A percentile compares a stretch with the other conserved stretches of the same genome.
phyloP scores from a whole-genome alignment of 2,888 invertebrate genomes.

The Tachina lurida region DNA sequence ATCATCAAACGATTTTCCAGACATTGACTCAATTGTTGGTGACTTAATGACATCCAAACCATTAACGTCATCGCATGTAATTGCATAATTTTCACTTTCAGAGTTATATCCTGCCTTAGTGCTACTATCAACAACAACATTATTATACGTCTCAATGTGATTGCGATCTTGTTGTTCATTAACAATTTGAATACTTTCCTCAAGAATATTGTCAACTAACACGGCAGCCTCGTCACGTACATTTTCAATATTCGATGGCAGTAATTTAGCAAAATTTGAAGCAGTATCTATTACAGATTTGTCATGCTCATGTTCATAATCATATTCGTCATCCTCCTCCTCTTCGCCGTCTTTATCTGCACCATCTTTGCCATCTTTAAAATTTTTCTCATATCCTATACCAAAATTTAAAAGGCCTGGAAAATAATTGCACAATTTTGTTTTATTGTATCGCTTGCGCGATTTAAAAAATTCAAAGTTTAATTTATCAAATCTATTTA shows the following conservation, averaged over 20 bases:
- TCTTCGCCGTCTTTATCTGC: constrained; percentile 70
- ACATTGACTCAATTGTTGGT: constrained; percentile 82
- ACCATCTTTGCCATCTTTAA: constrained; percentile 35
- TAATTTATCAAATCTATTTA: constrained; percentile 10
- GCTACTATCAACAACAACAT: constrained; percentile 37
- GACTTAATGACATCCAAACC: constrained; percentile 82
- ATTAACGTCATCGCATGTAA: constrained; percentile 81
- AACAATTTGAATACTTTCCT: constrained; percentile 81
- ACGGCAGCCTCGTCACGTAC: constrained; percentile 81
- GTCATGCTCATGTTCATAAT: constrained; percentile 72
- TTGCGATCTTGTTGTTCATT: constrained; percentile 75
- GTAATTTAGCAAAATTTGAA: constrained; percentile 66
- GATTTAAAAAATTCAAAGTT: constrained; percentile 19
- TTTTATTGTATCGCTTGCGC: constrained; percentile 52
- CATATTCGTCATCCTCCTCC: constrained; percentile 69
- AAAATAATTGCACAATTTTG: constrained; percentile 73
- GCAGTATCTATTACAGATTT: constrained; percentile 69
- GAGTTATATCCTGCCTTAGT: constrained; percentile 79
- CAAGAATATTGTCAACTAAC: constrained; percentile 82
- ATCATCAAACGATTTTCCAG: constrained; percentile 83
- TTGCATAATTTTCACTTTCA: constrained; percentile 82
- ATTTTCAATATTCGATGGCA: constrained; percentile 63
- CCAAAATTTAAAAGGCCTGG: constrained; percentile 69
- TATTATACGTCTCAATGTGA: constrained; percentile 45
- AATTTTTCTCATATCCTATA: constrained; percentile 53